These are phyloP conservation scores for Merodon equestris DNA, from an alignment of 2,888 invertebrate species.

Conservation along the genomic window DNA sequence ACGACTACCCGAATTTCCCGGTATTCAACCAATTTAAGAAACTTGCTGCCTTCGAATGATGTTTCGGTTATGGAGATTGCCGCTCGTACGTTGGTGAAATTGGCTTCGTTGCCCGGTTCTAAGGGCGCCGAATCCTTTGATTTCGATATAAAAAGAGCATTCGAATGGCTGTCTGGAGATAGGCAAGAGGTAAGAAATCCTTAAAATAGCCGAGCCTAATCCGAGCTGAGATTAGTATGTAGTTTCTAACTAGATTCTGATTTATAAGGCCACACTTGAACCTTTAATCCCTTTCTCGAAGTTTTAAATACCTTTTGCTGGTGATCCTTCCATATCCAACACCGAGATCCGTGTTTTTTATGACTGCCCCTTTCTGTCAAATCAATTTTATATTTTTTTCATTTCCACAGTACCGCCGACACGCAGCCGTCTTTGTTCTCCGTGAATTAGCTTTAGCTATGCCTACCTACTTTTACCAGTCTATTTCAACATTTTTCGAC, in stretches of 20 bases:
- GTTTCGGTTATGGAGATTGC: conserved; percentile 97
- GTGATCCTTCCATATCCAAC: too few relatives aligned
- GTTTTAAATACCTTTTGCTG: too few relatives aligned
- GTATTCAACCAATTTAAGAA: conserved; percentile 95
- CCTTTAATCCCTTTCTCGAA: too few relatives aligned
- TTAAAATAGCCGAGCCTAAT: too few relatives aligned
- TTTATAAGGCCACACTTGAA: too few relatives aligned
- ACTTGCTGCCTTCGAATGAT: conserved; percentile 93
- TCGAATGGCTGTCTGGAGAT: conserved; percentile 96
- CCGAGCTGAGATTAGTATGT: too few relatives aligned
- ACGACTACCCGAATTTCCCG: conserved; percentile 93
- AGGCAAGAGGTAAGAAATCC: conserved; percentile 84
- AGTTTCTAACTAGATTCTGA: too few relatives aligned
- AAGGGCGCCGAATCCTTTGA: conserved; percentile 98
- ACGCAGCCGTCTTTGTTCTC: conserved; percentile 94
- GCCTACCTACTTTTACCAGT: conserved; percentile 98
- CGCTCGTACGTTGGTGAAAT: conserved; percentile 95
- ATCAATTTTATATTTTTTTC: background rate
- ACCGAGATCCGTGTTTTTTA: too few relatives aligned
- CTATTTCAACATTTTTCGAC: conserved; percentile 95
- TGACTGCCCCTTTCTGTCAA: too few relatives aligned
- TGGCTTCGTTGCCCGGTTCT: conserved; percentile 94
- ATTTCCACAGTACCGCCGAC: conserved; percentile 85
- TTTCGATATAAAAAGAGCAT: conserved; percentile 96
- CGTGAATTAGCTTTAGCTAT: conserved; percentile 96